Conservation (phyloP, 2,797 vertebrate genomes). For the Fistularia tabacaria region DNA sequence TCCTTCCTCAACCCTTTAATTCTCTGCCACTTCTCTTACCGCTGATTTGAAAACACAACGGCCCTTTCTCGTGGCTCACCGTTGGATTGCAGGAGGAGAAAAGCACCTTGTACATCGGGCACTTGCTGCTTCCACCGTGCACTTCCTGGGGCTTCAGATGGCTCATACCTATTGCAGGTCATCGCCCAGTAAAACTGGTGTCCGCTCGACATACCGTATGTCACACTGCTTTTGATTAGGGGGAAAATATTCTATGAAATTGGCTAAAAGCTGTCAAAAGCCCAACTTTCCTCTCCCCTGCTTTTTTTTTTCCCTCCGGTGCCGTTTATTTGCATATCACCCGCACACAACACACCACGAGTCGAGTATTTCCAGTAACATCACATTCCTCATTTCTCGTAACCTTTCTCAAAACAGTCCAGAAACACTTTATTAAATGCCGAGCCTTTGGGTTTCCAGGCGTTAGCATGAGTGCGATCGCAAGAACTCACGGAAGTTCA, state of each 20-base stretch:
- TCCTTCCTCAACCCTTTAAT: too few species aligned
- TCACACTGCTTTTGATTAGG: conserved; percentile 32
- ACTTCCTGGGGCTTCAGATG: conserved; percentile 18
- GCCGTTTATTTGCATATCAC: conserved; percentile 10
- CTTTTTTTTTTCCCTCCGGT: conserved; percentile 20
- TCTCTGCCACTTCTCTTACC: too few species aligned
- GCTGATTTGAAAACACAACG: too few species aligned
- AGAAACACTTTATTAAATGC: neutral
- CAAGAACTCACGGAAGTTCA: neutral
- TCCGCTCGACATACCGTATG: neutral
- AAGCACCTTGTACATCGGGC: too few species aligned
- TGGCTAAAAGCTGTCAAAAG: conserved; percentile 11
- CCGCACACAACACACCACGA: neutral
- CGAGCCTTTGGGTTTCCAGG: neutral
- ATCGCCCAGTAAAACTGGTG: conserved; percentile 21
- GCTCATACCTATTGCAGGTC: conserved; percentile 15
- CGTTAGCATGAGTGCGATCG: neutral
- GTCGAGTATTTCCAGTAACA: conserved; percentile 12
- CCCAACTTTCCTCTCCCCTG: conserved; percentile 22
- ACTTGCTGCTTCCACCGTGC: neutral
- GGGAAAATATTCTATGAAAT: conserved; percentile 19
- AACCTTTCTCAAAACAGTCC: neutral
- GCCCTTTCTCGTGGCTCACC: too few species aligned
- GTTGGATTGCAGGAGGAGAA: too few species aligned
- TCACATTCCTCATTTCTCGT: conserved; percentile 1